Percentiles rank a stretch among this genome's conserved stretches.
Conservation (phyloP, 2,797 vertebrate genomes). For the Enteromius thamalakanensis region DNA sequence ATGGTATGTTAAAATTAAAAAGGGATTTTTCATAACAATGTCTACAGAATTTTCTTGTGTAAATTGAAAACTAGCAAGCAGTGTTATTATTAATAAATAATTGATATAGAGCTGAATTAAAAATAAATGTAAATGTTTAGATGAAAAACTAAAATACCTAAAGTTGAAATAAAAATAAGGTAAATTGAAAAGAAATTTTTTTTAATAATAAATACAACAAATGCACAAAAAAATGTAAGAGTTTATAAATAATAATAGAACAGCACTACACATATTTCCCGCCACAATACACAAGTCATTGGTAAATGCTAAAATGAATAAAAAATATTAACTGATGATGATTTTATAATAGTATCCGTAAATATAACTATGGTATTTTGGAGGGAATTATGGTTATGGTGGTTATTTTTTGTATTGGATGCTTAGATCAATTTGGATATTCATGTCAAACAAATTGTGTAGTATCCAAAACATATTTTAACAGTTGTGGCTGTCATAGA, state of each 20-base stretch:
- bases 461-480: not conserved
- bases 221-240: not conserved
- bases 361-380: not conserved
- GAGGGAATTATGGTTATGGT: not conserved
- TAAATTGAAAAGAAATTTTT: not conserved
- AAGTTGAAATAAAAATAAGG: not conserved
- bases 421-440: not conserved
- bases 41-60: not conserved
- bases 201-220: not conserved
- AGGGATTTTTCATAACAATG: not conserved
- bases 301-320: not conserved
- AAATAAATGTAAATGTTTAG: not conserved
- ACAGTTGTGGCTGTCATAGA: not conserved
- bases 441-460: not conserved
- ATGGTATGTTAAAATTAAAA: conserved; percentile 75
- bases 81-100: not conserved
- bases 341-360: not conserved
- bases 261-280: not conserved
- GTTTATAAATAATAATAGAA: not conserved
- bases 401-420: not conserved
- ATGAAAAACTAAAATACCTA: not conserved
- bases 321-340: not conserved
- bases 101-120: not conserved
- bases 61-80: not conserved
- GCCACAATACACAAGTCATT: not conserved